Conservation (phyloP, 2,113 vertebrate species). For the Limnothrissa miodon region DNA sequence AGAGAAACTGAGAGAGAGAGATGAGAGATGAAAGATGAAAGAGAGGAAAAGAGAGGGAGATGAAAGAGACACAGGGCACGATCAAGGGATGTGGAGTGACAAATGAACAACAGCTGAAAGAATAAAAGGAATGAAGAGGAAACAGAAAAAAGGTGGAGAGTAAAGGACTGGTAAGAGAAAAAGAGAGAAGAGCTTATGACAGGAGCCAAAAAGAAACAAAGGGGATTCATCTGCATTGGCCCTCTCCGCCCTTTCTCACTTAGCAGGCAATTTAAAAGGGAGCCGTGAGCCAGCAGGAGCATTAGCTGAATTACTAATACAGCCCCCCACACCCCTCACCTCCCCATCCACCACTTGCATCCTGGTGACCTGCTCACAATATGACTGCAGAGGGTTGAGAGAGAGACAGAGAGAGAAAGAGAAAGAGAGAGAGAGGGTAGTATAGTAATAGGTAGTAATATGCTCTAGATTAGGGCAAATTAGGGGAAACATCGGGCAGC, state of each 20-base stretch:
- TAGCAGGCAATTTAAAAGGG: conserved; percentile 39
- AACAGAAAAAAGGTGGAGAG: conserved; percentile 9
- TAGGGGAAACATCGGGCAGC: too few species aligned
- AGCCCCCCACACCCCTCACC: conserved; percentile 14
- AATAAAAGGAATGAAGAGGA: conserved; percentile 10
- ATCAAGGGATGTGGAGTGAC: neutral
- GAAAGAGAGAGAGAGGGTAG: neutral
- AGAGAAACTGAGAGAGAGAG: conserved; percentile 23
- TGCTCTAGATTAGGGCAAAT: too few species aligned
- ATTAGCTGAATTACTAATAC: conserved; percentile 48
- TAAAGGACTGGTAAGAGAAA: neutral
- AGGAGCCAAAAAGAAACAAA: conserved; percentile 19
- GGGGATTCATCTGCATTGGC: conserved; percentile 27
- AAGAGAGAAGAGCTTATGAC: neutral
- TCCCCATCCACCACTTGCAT: neutral
- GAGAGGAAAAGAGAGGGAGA: conserved; percentile 28
- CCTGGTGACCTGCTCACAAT: neutral
- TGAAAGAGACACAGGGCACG: neutral
- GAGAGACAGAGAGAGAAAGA: neutral
- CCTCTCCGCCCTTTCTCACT: conserved; percentile 30
- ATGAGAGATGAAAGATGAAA: too few species aligned
- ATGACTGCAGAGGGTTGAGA: neutral
- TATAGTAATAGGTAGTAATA: too few species aligned
- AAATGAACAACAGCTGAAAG: conserved; percentile 1
- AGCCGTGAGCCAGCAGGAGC: conserved; percentile 36